Base-by-base conservation (phyloP, 2,888 invertebrate species). In the Candidula unifasciata region DNA sequence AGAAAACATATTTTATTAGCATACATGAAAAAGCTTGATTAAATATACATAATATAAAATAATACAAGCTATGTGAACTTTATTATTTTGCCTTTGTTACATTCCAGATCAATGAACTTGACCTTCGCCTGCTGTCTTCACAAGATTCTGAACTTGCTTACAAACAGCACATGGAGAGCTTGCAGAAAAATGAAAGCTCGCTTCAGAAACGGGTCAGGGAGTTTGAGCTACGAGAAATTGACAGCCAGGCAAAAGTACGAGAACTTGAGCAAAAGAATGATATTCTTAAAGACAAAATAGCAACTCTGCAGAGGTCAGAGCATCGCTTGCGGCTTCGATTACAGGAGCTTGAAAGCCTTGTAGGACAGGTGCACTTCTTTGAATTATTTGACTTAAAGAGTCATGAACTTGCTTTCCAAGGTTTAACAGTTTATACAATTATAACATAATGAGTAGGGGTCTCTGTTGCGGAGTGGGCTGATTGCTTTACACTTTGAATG, bases 301-400 rank as follows among this genome's bases (percentile, higher is more conserved):
- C 87, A 68, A 90, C 89, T 80, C 80, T 90, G 44, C 91, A 91
- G 87, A 83, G 90, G n/a, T 90, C 87, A 86, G 91, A 91, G 81
- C 90, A 89, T 84, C 89, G 88, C 33, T 86, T 92, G 44, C 90
- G 89, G 84, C 89, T 87, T 66, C 86, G 89, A 81, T 86, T 91
- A 13, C 89, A 91, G 76, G 91, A 91, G 84, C 86, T 91, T 60
- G 91, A 91, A 85, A 88, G 81, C 73, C 86, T 88, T 33, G 85
- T 85, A 73, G 80, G 83, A 71, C 88, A 88, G 88, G 89, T 89
- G 57, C n/a, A n/a, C 5, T 60, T 18, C 60, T 60, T 24, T 60
- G 60, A 18, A n/a, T 21, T 16, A 60, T 60, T 5, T 21, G 10
- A 60, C 21, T 60, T 60, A 24, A 18, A 6, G 21, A 60, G 18